Percentiles rank a stretch among this genome's conserved stretches.
These are phyloP conservation scores for Syngnathoides biaculeatus DNA, from an alignment of 2,113 vertebrate genomes.

Conservation along the genomic window DNA sequence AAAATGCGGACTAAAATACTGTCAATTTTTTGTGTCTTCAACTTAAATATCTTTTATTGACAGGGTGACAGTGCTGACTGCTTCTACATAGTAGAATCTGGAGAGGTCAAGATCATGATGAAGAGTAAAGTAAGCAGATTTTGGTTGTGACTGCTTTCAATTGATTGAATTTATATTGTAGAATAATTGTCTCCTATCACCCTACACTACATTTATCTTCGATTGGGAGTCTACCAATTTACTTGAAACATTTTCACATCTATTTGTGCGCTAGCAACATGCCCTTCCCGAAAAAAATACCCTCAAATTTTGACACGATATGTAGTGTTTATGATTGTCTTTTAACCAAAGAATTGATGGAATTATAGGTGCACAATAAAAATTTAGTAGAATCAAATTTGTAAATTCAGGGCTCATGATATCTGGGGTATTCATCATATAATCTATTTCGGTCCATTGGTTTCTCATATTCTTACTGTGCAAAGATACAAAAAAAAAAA, in stretches of 20 bases:
- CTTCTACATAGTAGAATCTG: slow-evolving; percentile 93
- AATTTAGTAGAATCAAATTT: not conserved
- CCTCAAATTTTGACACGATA: not conserved
- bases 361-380: not conserved
- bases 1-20: not conserved
- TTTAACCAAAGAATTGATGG: not conserved
- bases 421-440: not conserved
- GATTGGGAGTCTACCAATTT: too few relatives aligned
- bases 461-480: not conserved
- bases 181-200: not conserved
- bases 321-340: not conserved
- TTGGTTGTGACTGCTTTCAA: not conserved
- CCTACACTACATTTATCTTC: not conserved
- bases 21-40: not conserved
- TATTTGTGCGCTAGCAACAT: not conserved
- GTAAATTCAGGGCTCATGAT: not conserved
- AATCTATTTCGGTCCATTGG: too few relatives aligned
- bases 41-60: slow-evolving; percentile 17
- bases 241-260: not conserved
- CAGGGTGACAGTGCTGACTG: slow-evolving; percentile 94
- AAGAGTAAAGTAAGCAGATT: slow-evolving; percentile 76
- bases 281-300: not conserved
- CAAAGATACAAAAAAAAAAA: not conserved
- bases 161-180: not conserved
- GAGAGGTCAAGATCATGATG: slow-evolving; percentile 93